Conservation (phyloP, 2,113 vertebrate genomes). For the Mesembrinibis cayennensis region DNA sequence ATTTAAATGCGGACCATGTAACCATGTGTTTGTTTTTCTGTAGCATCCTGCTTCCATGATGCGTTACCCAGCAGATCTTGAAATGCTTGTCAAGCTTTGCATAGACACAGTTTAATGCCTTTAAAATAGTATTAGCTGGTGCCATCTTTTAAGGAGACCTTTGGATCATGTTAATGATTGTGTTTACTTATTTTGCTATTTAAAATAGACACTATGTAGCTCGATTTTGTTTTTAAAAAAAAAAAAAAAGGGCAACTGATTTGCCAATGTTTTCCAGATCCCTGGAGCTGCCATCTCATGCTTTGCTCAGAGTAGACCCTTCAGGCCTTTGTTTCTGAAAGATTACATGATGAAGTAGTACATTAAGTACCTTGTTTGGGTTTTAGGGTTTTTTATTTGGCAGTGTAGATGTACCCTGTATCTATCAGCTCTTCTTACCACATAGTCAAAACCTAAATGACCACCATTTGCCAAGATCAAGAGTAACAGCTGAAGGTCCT, state of each 20-base stretch:
- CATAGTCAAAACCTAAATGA: neutral
- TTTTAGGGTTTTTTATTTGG: neutral
- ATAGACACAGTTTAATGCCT: neutral
- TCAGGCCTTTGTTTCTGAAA: neutral
- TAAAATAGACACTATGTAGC: neutral
- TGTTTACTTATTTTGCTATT: neutral
- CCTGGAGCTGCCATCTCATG: neutral
- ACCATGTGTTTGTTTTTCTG: neutral
- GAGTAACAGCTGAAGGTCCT: neutral
- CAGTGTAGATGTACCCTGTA: neutral
- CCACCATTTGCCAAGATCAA: neutral
- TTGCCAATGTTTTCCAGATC: neutral
- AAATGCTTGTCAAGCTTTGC: neutral
- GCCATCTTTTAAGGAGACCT: neutral
- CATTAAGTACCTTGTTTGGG: neutral
- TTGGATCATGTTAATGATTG: neutral
- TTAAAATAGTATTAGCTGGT: neutral
- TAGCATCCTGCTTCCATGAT: neutral
- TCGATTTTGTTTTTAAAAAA: neutral
- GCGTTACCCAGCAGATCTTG: neutral
- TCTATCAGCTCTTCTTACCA: neutral
- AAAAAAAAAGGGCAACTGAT: too few relatives aligned
- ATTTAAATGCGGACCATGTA: neutral
- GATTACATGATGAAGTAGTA: neutral
- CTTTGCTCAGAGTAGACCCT: neutral